A percentile compares a stretch with the other conserved stretches of the same genome.
phyloP scores from a whole-genome alignment of 2,888 invertebrate species.

The Chymomyza caudatula region DNA sequence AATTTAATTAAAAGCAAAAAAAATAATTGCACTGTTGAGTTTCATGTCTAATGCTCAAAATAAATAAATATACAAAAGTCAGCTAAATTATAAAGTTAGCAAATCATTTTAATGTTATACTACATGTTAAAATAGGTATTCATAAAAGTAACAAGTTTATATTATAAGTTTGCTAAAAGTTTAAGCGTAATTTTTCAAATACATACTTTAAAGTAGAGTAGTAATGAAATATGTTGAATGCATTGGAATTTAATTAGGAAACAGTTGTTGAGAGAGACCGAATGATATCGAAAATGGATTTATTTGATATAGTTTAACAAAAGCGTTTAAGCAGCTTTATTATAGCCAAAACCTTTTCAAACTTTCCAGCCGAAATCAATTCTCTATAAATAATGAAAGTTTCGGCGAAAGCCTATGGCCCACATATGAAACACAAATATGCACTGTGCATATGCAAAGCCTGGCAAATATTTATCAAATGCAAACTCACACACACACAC shows the following conservation, averaged over 20 bases:
- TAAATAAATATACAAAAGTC: slow-evolving; percentile 29
- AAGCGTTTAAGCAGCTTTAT: background rate
- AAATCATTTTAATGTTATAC: slow-evolving; percentile 5
- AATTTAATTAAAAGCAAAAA: slow-evolving; percentile 41
- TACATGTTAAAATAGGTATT: background rate
- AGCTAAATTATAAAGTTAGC: slow-evolving; percentile 30
- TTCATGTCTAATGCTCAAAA: too few species aligned
- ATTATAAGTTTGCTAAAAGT: too few species aligned
- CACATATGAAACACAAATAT: slow-evolving; percentile 43
- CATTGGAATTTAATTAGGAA: too few species aligned
- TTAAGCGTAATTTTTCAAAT: background rate
- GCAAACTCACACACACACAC: slow-evolving; percentile 34
- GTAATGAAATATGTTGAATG: too few species aligned
- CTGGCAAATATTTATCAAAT: slow-evolving; percentile 47
- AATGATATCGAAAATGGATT: background rate
- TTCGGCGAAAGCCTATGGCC: slow-evolving; percentile 39
- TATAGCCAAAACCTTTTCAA: background rate
- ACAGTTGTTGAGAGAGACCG: background rate
- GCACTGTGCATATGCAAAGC: slow-evolving; percentile 20
- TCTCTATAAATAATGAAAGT: background rate
- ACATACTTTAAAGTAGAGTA: too few species aligned
- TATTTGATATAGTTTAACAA: background rate
- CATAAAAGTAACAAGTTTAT: too few species aligned
- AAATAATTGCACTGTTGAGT: background rate
- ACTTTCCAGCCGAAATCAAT: too few species aligned